Percentiles rank a stretch among this genome's conserved stretches.
phyloP scores from a whole-genome alignment of 23 tunicate genomes.

The Halocynthia roretzi region DNA sequence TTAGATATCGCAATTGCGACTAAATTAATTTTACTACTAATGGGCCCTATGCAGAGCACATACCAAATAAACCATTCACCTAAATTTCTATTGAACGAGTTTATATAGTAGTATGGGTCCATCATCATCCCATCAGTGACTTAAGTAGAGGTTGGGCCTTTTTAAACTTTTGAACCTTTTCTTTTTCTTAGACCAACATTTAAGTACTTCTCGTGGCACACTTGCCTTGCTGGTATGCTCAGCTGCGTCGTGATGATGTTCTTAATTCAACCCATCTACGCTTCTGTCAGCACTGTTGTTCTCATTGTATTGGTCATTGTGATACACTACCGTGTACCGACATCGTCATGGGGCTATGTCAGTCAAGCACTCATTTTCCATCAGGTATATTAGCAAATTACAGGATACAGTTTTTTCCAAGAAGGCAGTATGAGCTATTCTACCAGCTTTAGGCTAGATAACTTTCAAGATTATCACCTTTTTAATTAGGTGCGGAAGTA shows the following conservation, averaged over 20 bases:
- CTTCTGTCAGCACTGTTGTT: conserved; percentile 64
- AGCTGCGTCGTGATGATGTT: conserved; percentile 86
- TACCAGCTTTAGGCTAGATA: too few relatives aligned
- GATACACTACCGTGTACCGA: conserved; percentile 87
- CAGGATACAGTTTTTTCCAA: too few relatives aligned
- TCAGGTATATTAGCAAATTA: conserved; percentile 43
- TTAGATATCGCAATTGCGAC: too few relatives aligned
- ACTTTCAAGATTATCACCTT: not conserved
- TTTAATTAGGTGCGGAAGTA: conserved; percentile 68
- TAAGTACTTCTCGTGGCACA: conserved; percentile 96
- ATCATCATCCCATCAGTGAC: too few relatives aligned
- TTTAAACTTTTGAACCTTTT: not conserved
- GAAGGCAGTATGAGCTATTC: too few relatives aligned
- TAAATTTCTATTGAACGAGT: too few relatives aligned
- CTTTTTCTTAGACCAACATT: conserved; percentile 77
- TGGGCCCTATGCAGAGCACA: too few relatives aligned
- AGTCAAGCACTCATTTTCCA: conserved; percentile 98
- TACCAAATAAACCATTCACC: too few relatives aligned
- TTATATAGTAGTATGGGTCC: too few relatives aligned
- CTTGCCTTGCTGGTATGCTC: conserved; percentile 76
- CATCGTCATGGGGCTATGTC: conserved; percentile 96
- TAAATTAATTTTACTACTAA: too few relatives aligned
- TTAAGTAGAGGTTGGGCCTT: too few relatives aligned
- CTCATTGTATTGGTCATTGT: conserved; percentile 52
- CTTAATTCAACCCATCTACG: conserved; percentile 71